phyloP scores from a whole-genome alignment of 2,888 invertebrate species.

The Malthinus flaveolus region DNA sequence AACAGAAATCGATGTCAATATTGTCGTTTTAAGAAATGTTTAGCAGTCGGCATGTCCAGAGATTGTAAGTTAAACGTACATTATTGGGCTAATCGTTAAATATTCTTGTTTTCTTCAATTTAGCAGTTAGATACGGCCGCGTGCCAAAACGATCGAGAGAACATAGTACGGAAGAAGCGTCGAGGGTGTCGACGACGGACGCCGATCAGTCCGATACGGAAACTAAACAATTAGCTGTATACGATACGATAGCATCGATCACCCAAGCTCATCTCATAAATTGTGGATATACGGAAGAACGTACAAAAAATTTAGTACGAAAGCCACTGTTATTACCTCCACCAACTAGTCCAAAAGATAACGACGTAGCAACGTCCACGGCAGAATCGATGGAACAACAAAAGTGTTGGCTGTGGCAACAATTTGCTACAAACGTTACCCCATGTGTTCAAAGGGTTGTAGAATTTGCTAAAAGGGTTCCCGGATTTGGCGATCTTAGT shows the following conservation, averaged over 20 bases:
- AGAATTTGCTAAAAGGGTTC: slow-evolving; percentile 94
- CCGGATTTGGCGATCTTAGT: slow-evolving; percentile 85
- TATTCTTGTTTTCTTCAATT: slow-evolving; percentile 35
- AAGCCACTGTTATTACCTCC: slow-evolving; percentile 67
- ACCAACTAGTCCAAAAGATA: slow-evolving; percentile 41
- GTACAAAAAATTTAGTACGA: slow-evolving; percentile 69
- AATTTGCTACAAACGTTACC: slow-evolving; percentile 82
- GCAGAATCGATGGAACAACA: slow-evolving; percentile 70
- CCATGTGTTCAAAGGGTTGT: slow-evolving; percentile 93
- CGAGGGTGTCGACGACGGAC: slow-evolving; percentile 54
- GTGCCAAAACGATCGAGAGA: slow-evolving; percentile 93
- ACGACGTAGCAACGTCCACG: slow-evolving; percentile 59
- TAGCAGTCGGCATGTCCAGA: slow-evolving; percentile 94
- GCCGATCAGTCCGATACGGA: slow-evolving; percentile 53
- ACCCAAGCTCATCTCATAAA: slow-evolving; percentile 85
- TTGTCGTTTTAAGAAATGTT: slow-evolving; percentile 95
- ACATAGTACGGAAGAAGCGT: slow-evolving; percentile 62
- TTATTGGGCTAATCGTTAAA: not conserved
- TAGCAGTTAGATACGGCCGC: slow-evolving; percentile 94
- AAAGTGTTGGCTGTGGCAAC: slow-evolving; percentile 85
- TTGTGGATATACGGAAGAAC: slow-evolving; percentile 87
- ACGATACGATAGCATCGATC: slow-evolving; percentile 78
- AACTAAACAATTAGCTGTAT: slow-evolving; percentile 66
- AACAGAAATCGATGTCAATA: slow-evolving; percentile 95
- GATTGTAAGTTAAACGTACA: slow-evolving; percentile 77